Percentiles rank a stretch among this genome's conserved stretches.
Conservation (phyloP, 2,888 invertebrate species). For the Athalia circularis region DNA sequence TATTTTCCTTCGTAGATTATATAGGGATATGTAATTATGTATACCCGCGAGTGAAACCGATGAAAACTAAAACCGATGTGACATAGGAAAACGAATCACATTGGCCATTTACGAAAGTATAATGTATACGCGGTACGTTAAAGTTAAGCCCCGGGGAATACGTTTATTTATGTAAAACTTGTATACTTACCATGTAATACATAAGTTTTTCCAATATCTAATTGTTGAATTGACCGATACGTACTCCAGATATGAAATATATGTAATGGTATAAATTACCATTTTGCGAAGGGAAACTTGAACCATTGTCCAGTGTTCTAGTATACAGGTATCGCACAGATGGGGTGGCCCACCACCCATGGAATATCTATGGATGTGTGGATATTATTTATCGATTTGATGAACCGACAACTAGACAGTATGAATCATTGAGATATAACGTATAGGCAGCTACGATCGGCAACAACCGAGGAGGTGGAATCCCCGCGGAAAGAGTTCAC, state of each 20-base stretch:
- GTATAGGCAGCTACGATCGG: conserved; percentile 10
- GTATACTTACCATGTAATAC: no score
- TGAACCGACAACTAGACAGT: conserved; percentile 24
- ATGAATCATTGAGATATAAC: conserved; percentile 44
- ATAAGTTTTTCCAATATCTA: not conserved
- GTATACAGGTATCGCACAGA: not conserved
- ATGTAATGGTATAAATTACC: not conserved
- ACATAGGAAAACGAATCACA: no score
- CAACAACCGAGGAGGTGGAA: conserved; percentile 26
- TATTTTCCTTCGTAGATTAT: no score
- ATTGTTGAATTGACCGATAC: not conserved
- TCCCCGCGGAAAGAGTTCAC: conserved; percentile 15
- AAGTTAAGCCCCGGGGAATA: no score
- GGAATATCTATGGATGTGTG: conserved; percentile 3
- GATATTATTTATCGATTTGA: conserved; percentile 42
- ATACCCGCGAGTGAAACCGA: no score
- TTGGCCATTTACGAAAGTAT: no score
- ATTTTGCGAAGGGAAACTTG: conserved; percentile 9
- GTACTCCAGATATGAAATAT: not conserved
- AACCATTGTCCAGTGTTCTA: not conserved
- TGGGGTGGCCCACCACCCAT: not conserved
- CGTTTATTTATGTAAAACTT: no score
- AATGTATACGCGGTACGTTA: no score
- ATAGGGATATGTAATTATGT: no score
- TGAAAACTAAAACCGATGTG: no score